These are phyloP conservation scores for Holacanthella duospinosa DNA, from an alignment of 2,888 invertebrate genomes.

Conservation along the genomic window DNA sequence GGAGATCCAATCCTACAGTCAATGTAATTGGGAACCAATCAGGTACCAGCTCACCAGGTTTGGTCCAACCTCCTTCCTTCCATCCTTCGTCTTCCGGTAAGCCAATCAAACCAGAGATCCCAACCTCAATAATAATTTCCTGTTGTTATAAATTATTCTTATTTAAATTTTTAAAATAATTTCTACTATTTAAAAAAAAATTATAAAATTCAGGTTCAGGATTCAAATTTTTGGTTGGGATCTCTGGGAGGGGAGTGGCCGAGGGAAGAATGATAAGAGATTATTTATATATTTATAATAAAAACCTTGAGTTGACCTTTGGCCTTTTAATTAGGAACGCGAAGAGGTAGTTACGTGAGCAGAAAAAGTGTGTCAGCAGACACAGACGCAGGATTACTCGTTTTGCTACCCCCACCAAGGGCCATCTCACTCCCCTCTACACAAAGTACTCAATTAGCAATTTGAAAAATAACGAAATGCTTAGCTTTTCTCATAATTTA, in stretches of 20 bases:
- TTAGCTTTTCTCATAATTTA: too few species aligned
- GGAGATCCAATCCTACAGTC: constrained; percentile 36
- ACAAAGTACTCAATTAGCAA: constrained; percentile 21
- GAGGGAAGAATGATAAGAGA: not conserved
- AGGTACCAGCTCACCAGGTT: constrained; percentile 31
- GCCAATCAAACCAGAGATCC: constrained; percentile 6
- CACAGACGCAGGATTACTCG: constrained; percentile 24
- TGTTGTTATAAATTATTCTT: not conserved
- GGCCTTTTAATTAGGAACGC: not conserved
- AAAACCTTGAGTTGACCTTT: not conserved
- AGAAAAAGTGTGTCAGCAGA: constrained; percentile 36
- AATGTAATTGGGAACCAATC: constrained; percentile 29
- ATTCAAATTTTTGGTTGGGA: not conserved
- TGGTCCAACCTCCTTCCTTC: constrained; percentile 20
- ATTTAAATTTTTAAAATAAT: not conserved
- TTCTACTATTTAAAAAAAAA: not conserved
- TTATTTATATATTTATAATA: not conserved
- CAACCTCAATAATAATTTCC: too few species aligned
- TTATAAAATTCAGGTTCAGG: too few species aligned
- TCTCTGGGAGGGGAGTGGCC: not conserved
- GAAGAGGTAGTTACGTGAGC: constrained; percentile 36
- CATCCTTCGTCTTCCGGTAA: constrained; percentile 34
- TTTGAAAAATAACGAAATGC: too few species aligned
- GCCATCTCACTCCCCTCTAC: constrained; percentile 22
- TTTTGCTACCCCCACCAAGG: constrained; percentile 15